A percentile compares a stretch with the other conserved stretches of the same genome.
Conservation (phyloP, 1,140 invertebrate genomes). For the Amyelois transitella region DNA sequence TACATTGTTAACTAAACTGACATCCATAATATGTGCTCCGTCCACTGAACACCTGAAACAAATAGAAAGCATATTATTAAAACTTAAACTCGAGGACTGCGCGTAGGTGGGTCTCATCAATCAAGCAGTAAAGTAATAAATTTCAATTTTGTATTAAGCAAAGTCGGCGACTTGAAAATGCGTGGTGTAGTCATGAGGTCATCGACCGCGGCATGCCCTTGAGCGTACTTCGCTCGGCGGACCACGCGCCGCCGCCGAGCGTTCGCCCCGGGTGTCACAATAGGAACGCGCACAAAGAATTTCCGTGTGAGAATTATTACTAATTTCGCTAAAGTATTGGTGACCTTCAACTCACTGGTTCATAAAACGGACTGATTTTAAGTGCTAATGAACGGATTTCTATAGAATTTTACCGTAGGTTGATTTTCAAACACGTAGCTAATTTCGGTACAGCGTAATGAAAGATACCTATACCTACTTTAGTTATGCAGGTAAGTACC, state of each 20-base stretch:
- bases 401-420: too few relatives aligned
- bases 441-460: too few relatives aligned
- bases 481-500: too few relatives aligned
- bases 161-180: constrained; percentile 15
- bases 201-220: constrained; percentile 59
- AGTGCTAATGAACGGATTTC: not conserved
- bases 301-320: constrained; percentile 21
- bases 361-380: constrained; percentile 7
- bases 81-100: not conserved
- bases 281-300: constrained; percentile 15
- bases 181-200: constrained; percentile 49
- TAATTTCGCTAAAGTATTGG: constrained; percentile 22
- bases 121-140: not conserved
- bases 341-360: constrained; percentile 27
- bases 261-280: constrained; percentile 1
- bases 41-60: constrained; percentile 46
- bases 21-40: constrained; percentile 77
- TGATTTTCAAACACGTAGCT: too few relatives aligned
- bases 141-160: constrained; percentile 11
- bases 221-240: constrained; percentile 58
- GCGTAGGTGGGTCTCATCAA: not conserved
- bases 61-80: constrained; percentile 7
- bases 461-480: too few relatives aligned
- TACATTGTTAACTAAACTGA: constrained; percentile 82
- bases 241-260: constrained; percentile 12